Conservation (phyloP, 2,888 invertebrate genomes). For the Diaphora mendica region DNA sequence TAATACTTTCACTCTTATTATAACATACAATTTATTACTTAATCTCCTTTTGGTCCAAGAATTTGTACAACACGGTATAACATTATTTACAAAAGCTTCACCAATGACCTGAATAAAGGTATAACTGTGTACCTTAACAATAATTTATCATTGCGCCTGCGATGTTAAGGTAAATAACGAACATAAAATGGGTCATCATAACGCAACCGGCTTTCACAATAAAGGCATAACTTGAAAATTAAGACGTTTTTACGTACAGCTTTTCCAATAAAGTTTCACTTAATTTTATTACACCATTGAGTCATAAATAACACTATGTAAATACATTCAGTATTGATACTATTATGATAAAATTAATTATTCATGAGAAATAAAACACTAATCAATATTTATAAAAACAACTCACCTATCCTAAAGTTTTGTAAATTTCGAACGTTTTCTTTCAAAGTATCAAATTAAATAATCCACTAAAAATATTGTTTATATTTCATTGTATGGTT, state of each 20-base stretch:
- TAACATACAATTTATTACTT: neutral
- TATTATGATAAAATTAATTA: constrained; percentile 24
- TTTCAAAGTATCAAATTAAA: constrained; percentile 18
- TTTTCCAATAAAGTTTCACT: constrained; percentile 22
- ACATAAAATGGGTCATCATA: constrained; percentile 49
- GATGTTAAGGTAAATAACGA: constrained; percentile 59
- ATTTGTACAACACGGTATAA: neutral
- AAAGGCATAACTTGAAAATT: constrained; percentile 15
- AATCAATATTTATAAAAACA: constrained; percentile 37
- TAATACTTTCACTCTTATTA: neutral
- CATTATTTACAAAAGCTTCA: constrained; percentile 32
- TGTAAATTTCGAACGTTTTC: constrained; percentile 29
- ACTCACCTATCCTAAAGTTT: constrained; percentile 42
- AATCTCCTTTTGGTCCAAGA: neutral
- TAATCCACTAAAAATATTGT: constrained; percentile 26
- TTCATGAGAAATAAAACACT: constrained; percentile 33
- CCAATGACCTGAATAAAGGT: constrained; percentile 34
- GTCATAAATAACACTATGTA: constrained; percentile 22
- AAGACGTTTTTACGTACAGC: constrained; percentile 13
- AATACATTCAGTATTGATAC: constrained; percentile 29
- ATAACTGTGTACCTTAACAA: constrained; percentile 27
- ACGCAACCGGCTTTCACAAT: constrained; percentile 39
- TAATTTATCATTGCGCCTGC: constrained; percentile 53
- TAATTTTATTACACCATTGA: constrained; percentile 32
- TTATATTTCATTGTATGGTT: neutral